Base-by-base conservation (phyloP, 2,888 invertebrate species). In the Euclidia mi region DNA sequence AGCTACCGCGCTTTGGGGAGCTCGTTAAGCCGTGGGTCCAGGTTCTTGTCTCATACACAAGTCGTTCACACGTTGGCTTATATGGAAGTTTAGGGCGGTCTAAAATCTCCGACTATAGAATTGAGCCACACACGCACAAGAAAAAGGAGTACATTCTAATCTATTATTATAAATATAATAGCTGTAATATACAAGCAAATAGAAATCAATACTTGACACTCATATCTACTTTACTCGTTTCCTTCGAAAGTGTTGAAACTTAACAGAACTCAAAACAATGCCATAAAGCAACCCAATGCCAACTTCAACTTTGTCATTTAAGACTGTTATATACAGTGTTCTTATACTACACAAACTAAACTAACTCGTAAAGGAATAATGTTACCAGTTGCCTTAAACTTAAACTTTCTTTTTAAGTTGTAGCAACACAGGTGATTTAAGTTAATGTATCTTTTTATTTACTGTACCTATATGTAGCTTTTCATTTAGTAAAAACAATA, bases 401-500 rank as follows among this genome's bases (percentile, higher is more conserved):
- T 15, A 35, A 15, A 35, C 9, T 35, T 35, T 35, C 2, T 35
- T 35, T 35, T 35, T 15, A 12, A 14, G 14, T 35, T 15, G 35
- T 35, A 2, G 15, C 9, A 18, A 51, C 45, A 32, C 18, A 34
- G 41, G 25, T 45, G 18, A 45, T 51, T 67, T 48, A 32, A 32
- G 50, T 44, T 55, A 65, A 61, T 61, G 47, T 45, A 35, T 42
- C 29, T 48, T 59, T 59, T 40, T 34, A 32, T 59, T 65, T 49
- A 42, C 34, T 20, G 20, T 20, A n/a, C n/a, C n/a, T n/a, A n/a
- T n/a, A 61, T 61, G 47, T 45, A 35, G 37, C 29, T 48, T 59
- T 59, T 40, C 29, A 32, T 59, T 65, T 49, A 42, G 20, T 20
- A 20, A 20, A 20, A 20, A 20, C 2, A 20, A 20, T 20, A 4